A percentile compares a stretch with the other conserved stretches of the same genome.
phyloP scores from a whole-genome alignment of 2,113 vertebrate genomes.

The Baryphthengus martii region DNA sequence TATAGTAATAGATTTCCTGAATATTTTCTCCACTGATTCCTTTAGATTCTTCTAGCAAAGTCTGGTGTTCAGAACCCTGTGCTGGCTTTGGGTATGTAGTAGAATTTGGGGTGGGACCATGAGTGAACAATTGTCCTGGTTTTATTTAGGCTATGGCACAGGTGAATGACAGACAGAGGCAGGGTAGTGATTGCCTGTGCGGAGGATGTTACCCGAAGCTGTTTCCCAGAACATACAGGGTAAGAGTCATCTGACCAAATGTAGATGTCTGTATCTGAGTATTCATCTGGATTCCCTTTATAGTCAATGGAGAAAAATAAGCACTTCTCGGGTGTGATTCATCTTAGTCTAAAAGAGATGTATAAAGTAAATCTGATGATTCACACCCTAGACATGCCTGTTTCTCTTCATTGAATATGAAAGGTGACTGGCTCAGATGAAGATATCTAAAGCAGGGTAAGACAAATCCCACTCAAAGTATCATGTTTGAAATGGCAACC shows the following conservation, averaged over 20 bases:
- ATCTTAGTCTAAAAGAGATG: constrained; percentile 20
- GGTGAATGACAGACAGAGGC: not conserved
- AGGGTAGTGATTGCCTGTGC: not conserved
- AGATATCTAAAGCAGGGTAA: constrained; percentile 23
- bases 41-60: not conserved
- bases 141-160: not conserved
- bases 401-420: constrained; percentile 34
- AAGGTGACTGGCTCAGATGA: constrained; percentile 27
- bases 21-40: not conserved
- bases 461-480: constrained; percentile 30
- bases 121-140: not conserved
- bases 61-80: not conserved
- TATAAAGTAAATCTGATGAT: constrained; percentile 50
- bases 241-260: constrained; percentile 14
- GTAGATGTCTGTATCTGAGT: constrained; percentile 1
- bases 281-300: constrained; percentile 41
- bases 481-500: not conserved
- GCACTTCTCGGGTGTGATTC: constrained; percentile 29
- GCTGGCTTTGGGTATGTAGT: not conserved
- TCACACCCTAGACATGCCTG: constrained; percentile 40
- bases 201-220: not conserved
- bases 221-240: not conserved
- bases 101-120: not conserved
- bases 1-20: not conserved
- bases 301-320: constrained; percentile 37